Evolutionary conservation across 2,797 vertebrate genomes (phyloP), one percentile per base, ranked within the genome.

Genomic region (Lemur catta): DNA sequence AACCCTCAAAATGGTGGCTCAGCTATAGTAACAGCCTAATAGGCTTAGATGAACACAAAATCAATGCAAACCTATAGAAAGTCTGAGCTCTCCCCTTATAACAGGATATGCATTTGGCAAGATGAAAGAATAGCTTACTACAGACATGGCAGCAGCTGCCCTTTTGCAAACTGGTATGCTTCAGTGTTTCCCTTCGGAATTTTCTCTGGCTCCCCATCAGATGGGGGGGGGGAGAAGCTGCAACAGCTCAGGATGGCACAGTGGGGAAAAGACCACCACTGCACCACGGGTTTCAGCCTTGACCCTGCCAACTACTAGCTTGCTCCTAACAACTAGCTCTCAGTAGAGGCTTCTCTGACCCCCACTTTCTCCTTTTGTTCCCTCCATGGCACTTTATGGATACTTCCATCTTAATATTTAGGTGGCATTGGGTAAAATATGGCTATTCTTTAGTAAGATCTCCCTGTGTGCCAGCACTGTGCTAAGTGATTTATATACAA

Each of bases 1-100:
- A 97, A 93, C 71, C 57, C 85, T 88, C 28, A 67, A 94, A 92
- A 92, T 88, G 43, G 89, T 89, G 75, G 78, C 91, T 97, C 55
- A 81, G 76, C 85, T 59, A 59, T 71, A 89, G 96, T 8, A 95
- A 72, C 67, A 96, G 50, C 90, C 94, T 89, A 76, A 93, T 61
- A 74, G n/a, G 33, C 61, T 7, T 46, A 72, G 63, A 94, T 33
- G 72, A 97, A 84, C 93, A 94, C 74, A 84, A 96, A 97, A 69
- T 87, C 85, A 93, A 80, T 92, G 89, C 6, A 76, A 94, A 97
- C 87, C 35, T 76, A 78, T 71, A 94, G 91, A 55, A 26, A 50
- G 75, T 89, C 50, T 89, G 11, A 84, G 63, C 17, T 91, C 48
- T 63, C 41, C 72, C 80, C 63, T 97, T 95, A 57, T 11, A 85